Base-by-base conservation (phyloP, 2,888 invertebrate species). In the Papilio demoleus region DNA sequence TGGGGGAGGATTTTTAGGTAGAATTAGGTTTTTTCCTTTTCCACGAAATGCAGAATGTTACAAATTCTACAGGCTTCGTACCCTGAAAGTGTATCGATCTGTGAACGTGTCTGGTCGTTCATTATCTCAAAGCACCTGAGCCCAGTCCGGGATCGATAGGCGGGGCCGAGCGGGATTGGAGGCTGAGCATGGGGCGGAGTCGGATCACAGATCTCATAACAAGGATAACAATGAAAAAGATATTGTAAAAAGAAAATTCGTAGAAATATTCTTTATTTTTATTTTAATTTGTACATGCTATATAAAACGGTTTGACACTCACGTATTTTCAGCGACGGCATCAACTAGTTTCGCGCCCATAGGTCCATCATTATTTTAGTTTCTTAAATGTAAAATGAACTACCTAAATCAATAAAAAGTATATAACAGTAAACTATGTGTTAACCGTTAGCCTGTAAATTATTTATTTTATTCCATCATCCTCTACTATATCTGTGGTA, bases 111-210 rank as follows among this genome's bases (percentile, higher is more conserved):
- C 24, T 65, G 60, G 53, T 45, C 65, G 68, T 82, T 88, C 85
- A 88, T 88, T 88, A 84, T 79, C 78, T 72, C 63, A 75, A 72
- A 79, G 73, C 91, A 91, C 87, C 91, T 91, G 90, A 74, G 74
- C 85, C 83, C 74, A 75, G 74, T 64, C 77, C 74, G 73, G 79
- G 84, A 87, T 87, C 85, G 78, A 86, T 87, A 85, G 90, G 90
- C 90, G 89, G 87, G 79, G 88, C 79, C 78, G 76, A 34, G 60
- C 68, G 72, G 81, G 84, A 88, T 90, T 90, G 91, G 88, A 72
- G 72, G 74, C 53, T 53, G 66, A 67, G 34, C 38, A 19, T 71
- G 77, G 81, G 88, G 87, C 83, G 85, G 84, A 74, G 77, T 80
- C 68, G 73, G 50, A 71, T 53, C 73, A 59, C 80, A 79, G 84